Base-by-base conservation (phyloP, 2,797 vertebrate genomes). In the Sphaeramia orbicularis region DNA sequence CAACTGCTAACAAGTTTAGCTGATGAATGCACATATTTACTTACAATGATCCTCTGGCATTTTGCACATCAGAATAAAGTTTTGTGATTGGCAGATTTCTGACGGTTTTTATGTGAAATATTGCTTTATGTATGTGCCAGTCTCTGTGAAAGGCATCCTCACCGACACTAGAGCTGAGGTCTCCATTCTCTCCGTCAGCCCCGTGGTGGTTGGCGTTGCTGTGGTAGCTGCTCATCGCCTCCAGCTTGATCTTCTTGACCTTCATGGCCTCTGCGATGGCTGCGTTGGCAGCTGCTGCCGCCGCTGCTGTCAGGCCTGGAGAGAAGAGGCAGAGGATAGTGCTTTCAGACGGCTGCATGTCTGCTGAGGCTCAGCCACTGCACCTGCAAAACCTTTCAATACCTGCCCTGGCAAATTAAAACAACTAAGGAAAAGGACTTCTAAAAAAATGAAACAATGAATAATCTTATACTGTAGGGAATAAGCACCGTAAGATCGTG, bases 181-280 rank as follows among this genome's bases (percentile, higher is more conserved):
- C 98, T 81, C 98, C 97, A 30, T 99, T 99, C 92, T 99, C 98
- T 13, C 96, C 95, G 74, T 99, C 96, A 43, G 71, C 93, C 83
- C 96, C 95, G 42, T 98, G 97, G 87, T 99, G 97, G 91, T 95
- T 96, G 93, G 94, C 96, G 93, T 95, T 96, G 92, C 96, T 87
- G 84, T 99, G 98, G 93, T 98, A 99, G 95, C 95, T 94, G 93
- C 96, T 97, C 97, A 99, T 99, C 83, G 97, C 98, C 96, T 99
- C 98, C 90, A 99, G 92, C 93, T 99, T 99, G 94, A 99, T 99
- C 95, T 99, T 99, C 94, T 99, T 99, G 91, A 98, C 97, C 95
- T 99, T 99, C 97, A 99, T 99, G 93, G 97, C 98, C 95, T 99
- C 98, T 11, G 97, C 97, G 68, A 99, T 99, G 83, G 98, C 98